Conservation (phyloP, 2,113 vertebrate genomes). For the Albula glossodonta region DNA sequence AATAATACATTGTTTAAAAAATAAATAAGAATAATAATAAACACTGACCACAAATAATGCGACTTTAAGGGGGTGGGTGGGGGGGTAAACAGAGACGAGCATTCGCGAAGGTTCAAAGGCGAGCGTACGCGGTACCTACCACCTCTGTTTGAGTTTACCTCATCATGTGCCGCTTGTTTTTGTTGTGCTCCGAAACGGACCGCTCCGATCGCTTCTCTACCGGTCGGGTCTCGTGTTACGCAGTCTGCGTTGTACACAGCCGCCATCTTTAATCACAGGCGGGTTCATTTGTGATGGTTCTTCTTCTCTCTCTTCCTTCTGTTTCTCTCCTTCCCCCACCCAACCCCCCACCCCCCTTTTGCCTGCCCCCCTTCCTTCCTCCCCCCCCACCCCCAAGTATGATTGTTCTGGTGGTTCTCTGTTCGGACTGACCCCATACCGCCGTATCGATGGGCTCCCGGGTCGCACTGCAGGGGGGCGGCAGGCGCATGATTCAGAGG, state of each 20-base stretch:
- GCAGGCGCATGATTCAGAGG: slow-evolving; percentile 74
- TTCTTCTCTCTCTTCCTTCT: slow-evolving; percentile 68
- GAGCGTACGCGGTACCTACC: slow-evolving; percentile 57
- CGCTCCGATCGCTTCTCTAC: slow-evolving; percentile 61
- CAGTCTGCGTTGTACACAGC: slow-evolving; percentile 69
- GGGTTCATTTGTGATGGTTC: slow-evolving; percentile 72
- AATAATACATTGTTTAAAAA: neutral
- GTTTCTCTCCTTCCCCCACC: slow-evolving; percentile 62
- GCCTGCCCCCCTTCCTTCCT: slow-evolving; percentile 27
- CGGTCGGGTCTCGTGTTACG: slow-evolving; percentile 61
- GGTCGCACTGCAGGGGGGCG: slow-evolving; percentile 74
- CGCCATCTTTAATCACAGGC: slow-evolving; percentile 80
- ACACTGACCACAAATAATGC: slow-evolving; percentile 46
- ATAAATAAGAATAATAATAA: slow-evolving; percentile 42
- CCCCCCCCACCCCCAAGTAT: slow-evolving; percentile 58
- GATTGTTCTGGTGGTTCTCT: slow-evolving; percentile 66
- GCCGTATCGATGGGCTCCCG: slow-evolving; percentile 76
- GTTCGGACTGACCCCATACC: slow-evolving; percentile 71
- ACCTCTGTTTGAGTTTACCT: slow-evolving; percentile 54
- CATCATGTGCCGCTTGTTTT: slow-evolving; percentile 51
- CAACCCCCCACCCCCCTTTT: slow-evolving; percentile 45
- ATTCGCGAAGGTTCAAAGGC: slow-evolving; percentile 43
- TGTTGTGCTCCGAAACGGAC: slow-evolving; percentile 53
- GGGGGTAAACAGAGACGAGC: slow-evolving; percentile 40
- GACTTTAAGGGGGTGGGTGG: slow-evolving; percentile 40